These are phyloP conservation scores for Morone chrysops DNA, from an alignment of 2,113 vertebrate species.

Conservation along the genomic window DNA sequence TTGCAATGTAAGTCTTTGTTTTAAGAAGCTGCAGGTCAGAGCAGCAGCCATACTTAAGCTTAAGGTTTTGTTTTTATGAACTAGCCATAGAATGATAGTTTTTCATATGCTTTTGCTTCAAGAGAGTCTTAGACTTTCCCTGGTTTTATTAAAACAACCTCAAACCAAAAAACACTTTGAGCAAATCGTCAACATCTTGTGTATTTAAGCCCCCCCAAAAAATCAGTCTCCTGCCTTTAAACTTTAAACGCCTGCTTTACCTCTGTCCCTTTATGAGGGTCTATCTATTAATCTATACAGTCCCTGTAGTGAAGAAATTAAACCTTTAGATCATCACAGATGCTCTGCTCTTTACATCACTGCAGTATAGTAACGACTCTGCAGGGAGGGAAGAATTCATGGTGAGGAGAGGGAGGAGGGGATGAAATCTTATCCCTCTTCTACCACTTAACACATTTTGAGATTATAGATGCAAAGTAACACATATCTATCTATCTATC, in stretches of 20 bases:
- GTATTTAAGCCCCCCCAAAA: background rate
- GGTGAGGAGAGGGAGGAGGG: background rate
- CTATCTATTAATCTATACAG: conserved; percentile 30
- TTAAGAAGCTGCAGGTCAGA: no score
- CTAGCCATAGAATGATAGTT: background rate
- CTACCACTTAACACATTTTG: background rate
- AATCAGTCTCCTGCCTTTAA: conserved; percentile 8
- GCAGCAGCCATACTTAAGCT: no score
- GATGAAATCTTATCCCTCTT: background rate
- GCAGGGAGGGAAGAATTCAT: background rate
- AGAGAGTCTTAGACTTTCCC: background rate
- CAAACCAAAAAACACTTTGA: conserved; percentile 3
- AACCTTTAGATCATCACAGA: conserved; percentile 55
- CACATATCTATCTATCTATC: background rate
- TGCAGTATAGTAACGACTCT: background rate
- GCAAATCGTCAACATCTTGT: conserved; percentile 8
- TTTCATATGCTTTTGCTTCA: background rate
- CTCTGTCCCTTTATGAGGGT: conserved; percentile 25
- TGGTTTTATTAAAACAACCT: conserved; percentile 15
- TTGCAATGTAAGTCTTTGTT: no score
- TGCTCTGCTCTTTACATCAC: conserved; percentile 16
- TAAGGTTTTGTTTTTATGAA: background rate
- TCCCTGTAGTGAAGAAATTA: conserved; percentile 44
- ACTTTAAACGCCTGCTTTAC: conserved; percentile 31
- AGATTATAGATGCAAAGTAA: background rate